A percentile compares a stretch with the other conserved stretches of the same genome.
These are phyloP conservation scores for Cantharis lateralis DNA, from an alignment of 2,888 invertebrate species.

Conservation along the genomic window DNA sequence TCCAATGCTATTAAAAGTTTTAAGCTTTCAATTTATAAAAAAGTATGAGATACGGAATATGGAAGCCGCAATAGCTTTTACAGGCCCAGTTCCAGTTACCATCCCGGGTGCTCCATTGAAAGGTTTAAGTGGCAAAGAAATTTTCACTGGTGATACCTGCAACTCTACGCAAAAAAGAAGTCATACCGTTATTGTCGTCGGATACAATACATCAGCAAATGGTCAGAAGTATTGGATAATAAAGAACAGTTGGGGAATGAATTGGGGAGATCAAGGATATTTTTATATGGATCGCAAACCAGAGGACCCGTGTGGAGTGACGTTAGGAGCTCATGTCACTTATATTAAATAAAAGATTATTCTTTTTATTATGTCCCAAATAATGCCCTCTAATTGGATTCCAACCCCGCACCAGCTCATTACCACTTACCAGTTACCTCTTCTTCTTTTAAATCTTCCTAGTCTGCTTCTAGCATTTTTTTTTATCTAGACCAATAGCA, in stretches of 20 bases:
- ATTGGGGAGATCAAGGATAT: constrained; percentile 86
- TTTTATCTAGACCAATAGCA: too few relatives aligned
- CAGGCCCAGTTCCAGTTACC: constrained; percentile 79
- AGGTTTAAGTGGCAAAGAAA: not conserved
- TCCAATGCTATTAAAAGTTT: constrained; percentile 77
- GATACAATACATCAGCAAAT: constrained; percentile 76
- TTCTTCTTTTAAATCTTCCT: too few relatives aligned
- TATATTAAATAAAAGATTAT: too few relatives aligned
- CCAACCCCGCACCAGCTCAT: too few relatives aligned
- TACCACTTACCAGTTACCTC: too few relatives aligned
- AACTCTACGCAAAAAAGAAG: too few relatives aligned
- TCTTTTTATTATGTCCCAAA: too few relatives aligned
- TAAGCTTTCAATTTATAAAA: constrained; percentile 69
- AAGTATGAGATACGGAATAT: constrained; percentile 75
- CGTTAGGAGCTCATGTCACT: too few relatives aligned
- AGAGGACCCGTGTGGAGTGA: constrained; percentile 78
- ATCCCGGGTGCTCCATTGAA: not conserved
- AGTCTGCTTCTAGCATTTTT: too few relatives aligned
- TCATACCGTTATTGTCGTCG: constrained; percentile 85
- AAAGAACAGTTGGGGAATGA: constrained; percentile 82
- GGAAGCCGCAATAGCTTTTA: constrained; percentile 76
- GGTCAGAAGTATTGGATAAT: constrained; percentile 85
- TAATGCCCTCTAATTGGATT: too few relatives aligned
- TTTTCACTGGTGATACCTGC: not conserved
- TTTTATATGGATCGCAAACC: constrained; percentile 86